A percentile compares a stretch with the other conserved stretches of the same genome.
Evolutionary conservation across 2,888 invertebrate species (phyloP).

Genomic region (Melanotus villosus): DNA sequence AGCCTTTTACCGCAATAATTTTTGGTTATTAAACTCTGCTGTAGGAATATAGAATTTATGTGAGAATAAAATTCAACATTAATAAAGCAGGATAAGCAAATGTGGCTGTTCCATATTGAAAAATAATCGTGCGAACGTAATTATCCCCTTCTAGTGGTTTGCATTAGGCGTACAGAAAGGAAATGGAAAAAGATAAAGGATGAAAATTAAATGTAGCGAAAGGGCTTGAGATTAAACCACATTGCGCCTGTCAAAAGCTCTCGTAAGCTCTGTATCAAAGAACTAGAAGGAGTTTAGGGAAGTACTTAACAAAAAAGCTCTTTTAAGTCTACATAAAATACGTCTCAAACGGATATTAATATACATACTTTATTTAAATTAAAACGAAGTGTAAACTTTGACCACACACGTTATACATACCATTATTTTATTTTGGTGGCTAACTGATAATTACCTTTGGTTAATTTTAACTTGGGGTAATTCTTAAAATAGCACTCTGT

Average conservation of each 20-base stretch:
- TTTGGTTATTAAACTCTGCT: too few relatives aligned
- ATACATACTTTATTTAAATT: conserved; percentile 10
- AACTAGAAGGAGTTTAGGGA: conserved; percentile 15
- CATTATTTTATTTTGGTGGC: too few relatives aligned
- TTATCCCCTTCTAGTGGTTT: conserved; percentile 4
- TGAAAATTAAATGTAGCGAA: conserved; percentile 32
- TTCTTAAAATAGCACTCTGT: too few relatives aligned
- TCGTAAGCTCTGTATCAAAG: conserved; percentile 20
- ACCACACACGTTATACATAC: background rate
- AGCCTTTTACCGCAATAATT: too few relatives aligned
- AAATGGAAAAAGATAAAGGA: conserved; percentile 24
- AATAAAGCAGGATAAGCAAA: background rate
- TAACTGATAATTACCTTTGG: too few relatives aligned
- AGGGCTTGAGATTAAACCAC: conserved; percentile 25
- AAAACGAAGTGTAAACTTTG: background rate
- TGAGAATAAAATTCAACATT: background rate
- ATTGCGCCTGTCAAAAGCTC: conserved; percentile 29
- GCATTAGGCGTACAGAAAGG: conserved; percentile 8
- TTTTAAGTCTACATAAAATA: conserved; percentile 18
- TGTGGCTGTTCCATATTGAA: conserved; percentile 7
- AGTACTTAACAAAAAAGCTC: conserved; percentile 28
- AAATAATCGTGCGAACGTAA: conserved; percentile 16
- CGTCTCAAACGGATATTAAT: conserved; percentile 21
- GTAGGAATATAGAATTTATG: too few relatives aligned
- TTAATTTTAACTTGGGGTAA: too few relatives aligned